phyloP scores from a whole-genome alignment of 2,113 vertebrate species.

The Megalops atlanticus region DNA sequence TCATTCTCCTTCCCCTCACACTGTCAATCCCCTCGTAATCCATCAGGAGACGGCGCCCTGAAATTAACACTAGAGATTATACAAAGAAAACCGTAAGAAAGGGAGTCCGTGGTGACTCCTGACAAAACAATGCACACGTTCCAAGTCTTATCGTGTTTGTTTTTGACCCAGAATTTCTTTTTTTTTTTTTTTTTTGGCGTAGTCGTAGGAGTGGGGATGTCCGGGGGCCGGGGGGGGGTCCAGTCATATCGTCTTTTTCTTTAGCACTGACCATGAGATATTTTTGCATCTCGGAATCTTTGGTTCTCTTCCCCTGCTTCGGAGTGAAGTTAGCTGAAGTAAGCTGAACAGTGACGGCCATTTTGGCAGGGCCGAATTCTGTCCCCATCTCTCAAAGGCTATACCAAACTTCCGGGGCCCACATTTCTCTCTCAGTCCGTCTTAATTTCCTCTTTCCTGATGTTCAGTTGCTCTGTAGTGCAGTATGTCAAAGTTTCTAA shows the following conservation, averaged over 20 bases:
- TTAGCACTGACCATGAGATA: slow-evolving; percentile 47
- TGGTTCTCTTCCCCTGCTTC: slow-evolving; percentile 45
- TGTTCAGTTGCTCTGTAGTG: not conserved
- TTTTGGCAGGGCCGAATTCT: too few species aligned
- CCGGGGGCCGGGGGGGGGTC: slow-evolving; percentile 51
- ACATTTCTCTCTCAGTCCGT: not conserved
- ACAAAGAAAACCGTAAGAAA: slow-evolving; percentile 47
- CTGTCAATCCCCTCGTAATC: slow-evolving; percentile 50
- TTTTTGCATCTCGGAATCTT: slow-evolving; percentile 42
- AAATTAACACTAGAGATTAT: slow-evolving; percentile 48
- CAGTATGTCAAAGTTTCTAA: slow-evolving; percentile 27
- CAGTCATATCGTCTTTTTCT: slow-evolving; percentile 60
- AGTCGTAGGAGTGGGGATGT: slow-evolving; percentile 38
- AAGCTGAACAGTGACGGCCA: too few species aligned
- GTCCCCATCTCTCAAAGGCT: slow-evolving; percentile 18
- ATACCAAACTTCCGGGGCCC: not conserved
- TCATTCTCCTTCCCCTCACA: slow-evolving; percentile 39
- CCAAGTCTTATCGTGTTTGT: slow-evolving; percentile 43
- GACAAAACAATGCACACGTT: slow-evolving; percentile 56
- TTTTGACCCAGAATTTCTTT: slow-evolving; percentile 58
- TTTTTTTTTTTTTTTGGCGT: slow-evolving; percentile 39
- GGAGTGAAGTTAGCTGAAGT: not conserved
- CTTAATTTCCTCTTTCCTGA: not conserved
- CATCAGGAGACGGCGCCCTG: slow-evolving; percentile 54
- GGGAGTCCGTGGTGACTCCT: slow-evolving; percentile 43